Evolutionary conservation across 64 coral and sea anemone species (phyloP).

Genomic region (Acropora yongei): DNA sequence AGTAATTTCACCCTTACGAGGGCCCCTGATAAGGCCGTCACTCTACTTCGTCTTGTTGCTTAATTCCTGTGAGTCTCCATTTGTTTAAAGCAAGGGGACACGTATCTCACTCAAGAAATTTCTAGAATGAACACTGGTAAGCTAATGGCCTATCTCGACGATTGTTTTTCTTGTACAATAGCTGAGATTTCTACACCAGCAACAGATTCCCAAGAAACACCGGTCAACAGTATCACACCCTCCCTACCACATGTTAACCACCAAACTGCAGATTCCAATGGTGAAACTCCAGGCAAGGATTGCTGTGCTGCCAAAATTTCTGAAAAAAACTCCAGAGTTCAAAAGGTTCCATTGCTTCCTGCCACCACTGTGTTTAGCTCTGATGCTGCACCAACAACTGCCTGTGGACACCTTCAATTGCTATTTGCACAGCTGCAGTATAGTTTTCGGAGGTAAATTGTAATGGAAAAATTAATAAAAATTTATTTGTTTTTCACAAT

Average conservation of each 20-base stretch:
- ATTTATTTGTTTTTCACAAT: neutral
- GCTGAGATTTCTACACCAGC: neutral
- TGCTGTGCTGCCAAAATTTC: neutral
- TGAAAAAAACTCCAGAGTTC: neutral
- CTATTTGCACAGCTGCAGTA: conserved; percentile 95
- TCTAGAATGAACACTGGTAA: no score
- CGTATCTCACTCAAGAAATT: no score
- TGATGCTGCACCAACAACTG: conserved; percentile 66
- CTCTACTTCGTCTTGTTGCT: no score
- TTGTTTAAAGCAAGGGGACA: no score
- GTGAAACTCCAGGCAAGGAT: neutral
- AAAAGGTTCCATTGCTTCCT: conserved; percentile 48
- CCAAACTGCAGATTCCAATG: neutral
- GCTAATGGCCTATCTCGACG: no score
- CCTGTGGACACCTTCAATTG: conserved; percentile 92
- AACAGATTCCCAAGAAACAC: neutral
- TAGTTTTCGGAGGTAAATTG: conserved; percentile 78
- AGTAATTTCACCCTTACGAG: no score
- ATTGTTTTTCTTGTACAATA: neutral
- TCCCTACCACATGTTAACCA: neutral
- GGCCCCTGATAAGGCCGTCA: no score
- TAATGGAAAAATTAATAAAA: neutral
- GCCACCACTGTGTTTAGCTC: conserved; percentile 39
- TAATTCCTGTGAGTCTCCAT: no score
- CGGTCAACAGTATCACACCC: neutral